phyloP scores from a whole-genome alignment of 2,888 invertebrate species.

The Nycteola revayana region DNA sequence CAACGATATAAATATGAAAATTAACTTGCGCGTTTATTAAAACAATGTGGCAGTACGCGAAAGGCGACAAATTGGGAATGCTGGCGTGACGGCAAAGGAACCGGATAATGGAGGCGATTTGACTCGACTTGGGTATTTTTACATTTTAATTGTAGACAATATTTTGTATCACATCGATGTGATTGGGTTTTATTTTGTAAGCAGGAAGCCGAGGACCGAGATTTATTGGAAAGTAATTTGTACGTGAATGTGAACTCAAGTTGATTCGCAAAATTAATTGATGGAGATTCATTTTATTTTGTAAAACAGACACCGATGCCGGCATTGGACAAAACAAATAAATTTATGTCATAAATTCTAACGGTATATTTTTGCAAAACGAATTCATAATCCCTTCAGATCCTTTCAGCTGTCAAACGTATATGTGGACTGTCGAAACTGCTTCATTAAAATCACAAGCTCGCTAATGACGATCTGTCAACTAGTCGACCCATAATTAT shows the following conservation, averaged over 20 bases:
- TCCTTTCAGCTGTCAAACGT: too few species aligned
- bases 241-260: too few species aligned
- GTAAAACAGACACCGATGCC: too few species aligned
- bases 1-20: constrained; percentile 19
- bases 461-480: constrained; percentile 6
- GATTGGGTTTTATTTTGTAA: constrained; percentile 14
- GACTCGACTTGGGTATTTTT: constrained; percentile 27
- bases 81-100: constrained; percentile 38
- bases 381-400: too few species aligned
- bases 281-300: too few species aligned
- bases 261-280: too few species aligned
- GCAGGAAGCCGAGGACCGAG: constrained; percentile 11
- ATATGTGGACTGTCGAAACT: constrained; percentile 13
- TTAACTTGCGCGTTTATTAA: constrained; percentile 6
- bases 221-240: too few species aligned
- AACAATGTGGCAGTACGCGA: constrained; percentile 21
- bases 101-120: constrained; percentile 29
- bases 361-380: too few species aligned
- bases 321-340: too few species aligned
- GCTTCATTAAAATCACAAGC: constrained; percentile 7
- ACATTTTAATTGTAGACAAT: constrained; percentile 30
- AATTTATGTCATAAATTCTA: too few species aligned
- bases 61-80: constrained; percentile 53
- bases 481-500: constrained; percentile 8
- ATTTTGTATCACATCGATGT: constrained; percentile 22